A percentile compares a stretch with the other conserved stretches of the same genome.
These are phyloP conservation scores for Polydrusus tereticollis DNA, from an alignment of 2,888 invertebrate species.

Conservation along the genomic window DNA sequence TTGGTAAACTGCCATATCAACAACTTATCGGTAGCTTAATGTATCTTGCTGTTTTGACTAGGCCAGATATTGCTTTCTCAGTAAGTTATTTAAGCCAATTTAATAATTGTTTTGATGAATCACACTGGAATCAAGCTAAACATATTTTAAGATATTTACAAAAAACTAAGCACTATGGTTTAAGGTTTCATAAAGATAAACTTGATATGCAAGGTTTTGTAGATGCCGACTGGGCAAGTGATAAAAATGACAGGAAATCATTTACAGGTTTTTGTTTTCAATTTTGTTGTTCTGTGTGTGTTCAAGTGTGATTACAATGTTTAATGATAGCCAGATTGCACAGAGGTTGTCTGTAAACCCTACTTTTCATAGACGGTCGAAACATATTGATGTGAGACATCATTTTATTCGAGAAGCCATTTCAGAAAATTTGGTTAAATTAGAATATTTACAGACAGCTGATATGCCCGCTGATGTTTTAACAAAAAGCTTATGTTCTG, in stretches of 20 bases:
- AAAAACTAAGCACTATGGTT: conserved; percentile 25
- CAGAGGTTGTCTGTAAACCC: no score
- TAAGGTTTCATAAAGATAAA: conserved; percentile 28
- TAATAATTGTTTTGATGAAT: conserved; percentile 43
- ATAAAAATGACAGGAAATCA: conserved; percentile 58
- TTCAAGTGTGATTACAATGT: no score
- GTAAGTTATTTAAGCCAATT: conserved; percentile 50
- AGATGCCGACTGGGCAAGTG: conserved; percentile 52
- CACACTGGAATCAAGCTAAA: conserved; percentile 48
- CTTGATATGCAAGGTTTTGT: conserved; percentile 48
- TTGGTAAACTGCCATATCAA: conserved; percentile 35
- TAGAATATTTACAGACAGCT: no score
- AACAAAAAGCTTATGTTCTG: no score
- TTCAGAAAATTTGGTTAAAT: no score
- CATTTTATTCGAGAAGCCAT: no score
- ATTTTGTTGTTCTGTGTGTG: no score
- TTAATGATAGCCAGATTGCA: no score
- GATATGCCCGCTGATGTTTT: no score
- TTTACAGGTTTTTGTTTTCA: no score
- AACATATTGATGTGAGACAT: no score
- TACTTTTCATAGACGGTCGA: no score
- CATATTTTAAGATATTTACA: conserved; percentile 41
- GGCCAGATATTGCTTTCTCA: conserved; percentile 46
- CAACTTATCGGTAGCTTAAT: conserved; percentile 44
- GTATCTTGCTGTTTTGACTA: conserved; percentile 44